Evolutionary conservation across 2,113 vertebrate genomes (phyloP).

Genomic region (Argyrosomus japonicus): DNA sequence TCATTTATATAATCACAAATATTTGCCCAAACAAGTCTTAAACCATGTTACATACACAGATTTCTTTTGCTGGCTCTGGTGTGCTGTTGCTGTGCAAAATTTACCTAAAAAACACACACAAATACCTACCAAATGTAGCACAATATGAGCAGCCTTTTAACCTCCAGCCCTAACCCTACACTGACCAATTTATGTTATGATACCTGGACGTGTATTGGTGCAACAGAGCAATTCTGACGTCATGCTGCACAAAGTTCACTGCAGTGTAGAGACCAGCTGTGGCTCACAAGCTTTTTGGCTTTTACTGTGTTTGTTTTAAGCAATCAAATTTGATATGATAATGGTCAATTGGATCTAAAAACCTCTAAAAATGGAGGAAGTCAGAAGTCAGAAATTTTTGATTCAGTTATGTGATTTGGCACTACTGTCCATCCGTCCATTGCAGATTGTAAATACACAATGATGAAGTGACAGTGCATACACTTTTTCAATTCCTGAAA

Average conservation of each 20-base stretch:
- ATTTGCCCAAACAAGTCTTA: constrained; percentile 23
- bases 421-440: background rate
- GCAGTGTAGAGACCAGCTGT: constrained; percentile 1
- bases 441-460: background rate
- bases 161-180: background rate
- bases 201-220: background rate
- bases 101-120: background rate
- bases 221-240: background rate
- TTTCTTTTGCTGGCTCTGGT: constrained; percentile 1
- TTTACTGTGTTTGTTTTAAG: constrained; percentile 4
- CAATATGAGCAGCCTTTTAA: background rate
- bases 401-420: background rate
- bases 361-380: background rate
- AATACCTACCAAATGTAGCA: no score
- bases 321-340: background rate
- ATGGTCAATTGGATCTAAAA: constrained; percentile 6
- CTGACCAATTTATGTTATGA: background rate
- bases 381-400: background rate
- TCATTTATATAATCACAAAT: constrained; percentile 35
- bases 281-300: constrained; percentile 15
- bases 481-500: background rate
- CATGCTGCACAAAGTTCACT: background rate
- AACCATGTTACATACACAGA: constrained; percentile 14
- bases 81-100: background rate
- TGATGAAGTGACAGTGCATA: background rate